Percentiles rank a stretch among this genome's conserved stretches.
Evolutionary conservation across 2,113 vertebrate species (phyloP).

Genomic region (Silurus glanis): DNA sequence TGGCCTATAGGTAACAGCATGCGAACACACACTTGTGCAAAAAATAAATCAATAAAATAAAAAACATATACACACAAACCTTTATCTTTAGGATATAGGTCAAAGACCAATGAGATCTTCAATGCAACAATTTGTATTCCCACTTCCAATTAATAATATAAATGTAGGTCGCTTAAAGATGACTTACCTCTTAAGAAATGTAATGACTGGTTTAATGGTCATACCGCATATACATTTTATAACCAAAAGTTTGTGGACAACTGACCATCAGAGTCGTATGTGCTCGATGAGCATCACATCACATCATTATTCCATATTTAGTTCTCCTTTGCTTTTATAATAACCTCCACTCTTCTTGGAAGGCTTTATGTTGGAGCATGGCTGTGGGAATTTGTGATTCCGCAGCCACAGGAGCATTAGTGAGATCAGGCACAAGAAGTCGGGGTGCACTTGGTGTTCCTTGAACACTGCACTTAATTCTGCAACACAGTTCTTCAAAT

Average conservation of each 20-base stretch:
- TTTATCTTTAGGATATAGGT: neutral
- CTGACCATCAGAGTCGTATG: neutral
- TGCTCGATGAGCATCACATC: neutral
- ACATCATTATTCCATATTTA: neutral
- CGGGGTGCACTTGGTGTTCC: neutral
- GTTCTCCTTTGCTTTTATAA: neutral
- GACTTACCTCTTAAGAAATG: neutral
- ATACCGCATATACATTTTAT: neutral
- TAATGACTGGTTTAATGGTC: neutral
- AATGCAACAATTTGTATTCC: too few species aligned
- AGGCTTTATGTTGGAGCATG: neutral
- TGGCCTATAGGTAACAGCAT: slow-evolving; percentile 89
- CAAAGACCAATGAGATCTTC: neutral
- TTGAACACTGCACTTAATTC: too few species aligned
- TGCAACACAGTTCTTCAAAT: neutral
- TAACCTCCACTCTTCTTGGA: neutral
- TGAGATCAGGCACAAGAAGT: neutral
- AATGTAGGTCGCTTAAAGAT: neutral
- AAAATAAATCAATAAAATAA: neutral
- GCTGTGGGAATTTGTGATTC: neutral
- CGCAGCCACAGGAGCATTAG: neutral
- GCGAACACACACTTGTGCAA: neutral
- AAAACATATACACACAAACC: neutral
- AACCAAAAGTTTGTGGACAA: neutral
- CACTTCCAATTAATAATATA: too few species aligned